Evolutionary conservation across 2,797 vertebrate species (phyloP), one percentile per base, ranked within the genome.

Genomic region (Phaenicophaeus curvirostris): DNA sequence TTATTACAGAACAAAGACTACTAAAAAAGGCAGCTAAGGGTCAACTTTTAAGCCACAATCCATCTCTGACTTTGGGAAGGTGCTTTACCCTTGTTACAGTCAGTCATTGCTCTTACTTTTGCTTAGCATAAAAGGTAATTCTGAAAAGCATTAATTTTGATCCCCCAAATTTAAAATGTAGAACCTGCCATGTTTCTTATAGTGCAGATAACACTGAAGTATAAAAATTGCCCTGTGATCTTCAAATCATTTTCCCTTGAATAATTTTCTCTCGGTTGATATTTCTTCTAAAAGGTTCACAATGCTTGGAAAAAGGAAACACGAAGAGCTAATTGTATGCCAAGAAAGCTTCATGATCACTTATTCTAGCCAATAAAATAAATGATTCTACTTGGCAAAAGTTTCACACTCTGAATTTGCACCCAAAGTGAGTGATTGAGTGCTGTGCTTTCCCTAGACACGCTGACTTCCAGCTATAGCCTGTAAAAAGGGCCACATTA

Each of bases 351-450:
- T 90, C 65, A 85, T 84, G 84, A 92, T 87, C 77, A 57, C 58
- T 92, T 89, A 76, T 94, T 93, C 82, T 76, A 87, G 88, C 54
- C 79, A 92, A 92, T 94, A 90, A 95, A 88, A 89, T 86, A 89
- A 94, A 94, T 75, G 79, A 93, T 93, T 73, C 65, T 74, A 89
- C 74, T 90, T 95, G 92, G 91, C 91, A 92, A 96, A 85, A 80
- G n/a, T 48, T 86, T 90, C 35, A 48, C 20, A 44, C 86, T 82
- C 93, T 94, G 80, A 93, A 79, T 96, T 94, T 87, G 77, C 86
- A 87, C 68, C 53, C 55, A 33, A 87, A 89, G 54, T 83, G 87
- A 35, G 28, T 90, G 95, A 96, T 94, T 89, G 93, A 95, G 86
- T 83, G 94, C 77, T 74, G 25, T 1, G 11, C 76, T 89, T 88